Conservation (phyloP, 2,888 invertebrate species). For the Junonia oenone region DNA sequence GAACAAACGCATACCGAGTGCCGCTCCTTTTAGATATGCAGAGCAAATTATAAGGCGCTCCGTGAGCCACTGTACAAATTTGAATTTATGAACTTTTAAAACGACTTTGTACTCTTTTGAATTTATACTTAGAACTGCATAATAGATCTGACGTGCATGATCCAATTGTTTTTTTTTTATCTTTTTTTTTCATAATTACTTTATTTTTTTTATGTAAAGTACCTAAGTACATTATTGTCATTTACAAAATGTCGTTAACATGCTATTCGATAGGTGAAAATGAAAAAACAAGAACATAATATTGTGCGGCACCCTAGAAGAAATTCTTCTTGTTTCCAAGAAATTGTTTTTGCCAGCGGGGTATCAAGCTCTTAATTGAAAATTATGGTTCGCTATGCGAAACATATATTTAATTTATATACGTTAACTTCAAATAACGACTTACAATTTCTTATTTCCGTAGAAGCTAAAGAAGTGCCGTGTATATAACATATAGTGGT, state of each 20-base stretch:
- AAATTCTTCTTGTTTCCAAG: constrained; percentile 38
- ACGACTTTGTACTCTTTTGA: constrained; percentile 42
- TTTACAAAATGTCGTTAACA: background rate
- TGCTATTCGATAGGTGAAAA: constrained; percentile 1
- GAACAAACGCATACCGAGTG: constrained; percentile 44
- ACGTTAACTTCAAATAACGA: background rate
- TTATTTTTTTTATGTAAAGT: background rate
- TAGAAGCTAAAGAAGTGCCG: background rate
- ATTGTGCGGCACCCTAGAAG: constrained; percentile 1
- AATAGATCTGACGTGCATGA: constrained; percentile 4
- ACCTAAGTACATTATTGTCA: background rate
- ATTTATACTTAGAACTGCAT: constrained; percentile 37
- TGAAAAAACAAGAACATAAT: background rate
- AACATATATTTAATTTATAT: constrained; percentile 57
- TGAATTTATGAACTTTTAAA: constrained; percentile 56
- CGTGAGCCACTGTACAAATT: constrained; percentile 44
- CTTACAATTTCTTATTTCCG: background rate
- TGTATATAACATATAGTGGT: too few species aligned
- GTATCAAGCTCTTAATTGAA: constrained; percentile 59
- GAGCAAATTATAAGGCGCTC: constrained; percentile 53
- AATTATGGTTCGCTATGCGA: constrained; percentile 58
- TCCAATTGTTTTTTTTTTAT: background rate
- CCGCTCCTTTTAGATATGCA: constrained; percentile 47
- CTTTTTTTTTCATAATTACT: background rate
- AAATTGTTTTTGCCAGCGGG: constrained; percentile 64